Conservation (phyloP, 2,888 invertebrate species). For the Drosophila putrida region DNA sequence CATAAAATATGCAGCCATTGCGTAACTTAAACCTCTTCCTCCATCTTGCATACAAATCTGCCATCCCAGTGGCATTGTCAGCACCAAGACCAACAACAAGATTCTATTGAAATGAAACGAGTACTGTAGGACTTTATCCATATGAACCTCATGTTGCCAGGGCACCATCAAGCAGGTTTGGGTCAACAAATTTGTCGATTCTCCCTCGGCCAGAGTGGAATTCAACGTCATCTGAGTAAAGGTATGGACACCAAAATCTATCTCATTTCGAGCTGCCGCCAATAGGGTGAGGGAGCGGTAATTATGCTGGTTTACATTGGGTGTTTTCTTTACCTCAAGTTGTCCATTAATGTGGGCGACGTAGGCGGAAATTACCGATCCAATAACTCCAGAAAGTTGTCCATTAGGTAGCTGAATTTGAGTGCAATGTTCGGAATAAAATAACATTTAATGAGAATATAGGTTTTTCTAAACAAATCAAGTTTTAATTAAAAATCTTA, state of each 20-base stretch:
- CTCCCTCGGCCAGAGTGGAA: conserved; percentile 13
- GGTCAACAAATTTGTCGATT: conserved; percentile 1
- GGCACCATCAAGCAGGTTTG: conserved; percentile 59
- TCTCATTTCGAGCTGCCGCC: conserved; percentile 32
- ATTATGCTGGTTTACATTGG: conserved; percentile 40
- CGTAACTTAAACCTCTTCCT: conserved; percentile 24
- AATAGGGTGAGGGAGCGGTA: conserved; percentile 42
- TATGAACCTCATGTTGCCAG: conserved; percentile 1
- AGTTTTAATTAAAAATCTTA: not conserved
- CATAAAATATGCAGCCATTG: conserved; percentile 8
- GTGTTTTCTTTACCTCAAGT: conserved; percentile 15
- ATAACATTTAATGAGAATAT: not conserved
- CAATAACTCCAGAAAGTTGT: conserved; percentile 23
- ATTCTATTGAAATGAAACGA: not conserved
- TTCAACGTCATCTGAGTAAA: conserved; percentile 29
- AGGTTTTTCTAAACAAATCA: not conserved
- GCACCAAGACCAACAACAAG: conserved; percentile 3
- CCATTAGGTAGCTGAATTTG: conserved; percentile 36
- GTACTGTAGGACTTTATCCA: conserved; percentile 1
- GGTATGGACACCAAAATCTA: conserved; percentile 48
- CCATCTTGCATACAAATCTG: conserved; percentile 22
- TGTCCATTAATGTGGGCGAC: conserved; percentile 31
- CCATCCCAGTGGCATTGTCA: conserved; percentile 40
- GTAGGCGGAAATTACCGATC: conserved; percentile 31
- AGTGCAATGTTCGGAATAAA: not conserved